Conservation (phyloP, 2,797 vertebrate genomes). For the Siniperca undulata region DNA sequence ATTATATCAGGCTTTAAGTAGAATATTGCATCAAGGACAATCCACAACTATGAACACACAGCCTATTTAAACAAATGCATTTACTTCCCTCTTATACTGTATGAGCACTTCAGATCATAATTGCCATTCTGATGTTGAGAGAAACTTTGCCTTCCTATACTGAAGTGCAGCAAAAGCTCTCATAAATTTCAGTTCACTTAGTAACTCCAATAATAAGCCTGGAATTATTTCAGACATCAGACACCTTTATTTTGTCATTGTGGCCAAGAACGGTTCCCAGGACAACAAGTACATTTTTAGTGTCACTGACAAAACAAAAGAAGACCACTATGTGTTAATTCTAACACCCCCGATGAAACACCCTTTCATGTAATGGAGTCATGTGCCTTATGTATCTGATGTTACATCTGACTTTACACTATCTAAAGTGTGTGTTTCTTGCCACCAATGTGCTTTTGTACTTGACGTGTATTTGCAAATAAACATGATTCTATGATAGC, state of each 20-base stretch:
- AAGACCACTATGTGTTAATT: background rate
- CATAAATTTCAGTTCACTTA: background rate
- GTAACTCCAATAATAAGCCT: slow-evolving; percentile 11
- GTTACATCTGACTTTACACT: background rate
- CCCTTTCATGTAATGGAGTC: background rate
- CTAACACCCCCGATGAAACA: background rate
- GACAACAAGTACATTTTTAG: slow-evolving; percentile 12
- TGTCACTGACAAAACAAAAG: background rate
- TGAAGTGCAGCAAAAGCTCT: background rate
- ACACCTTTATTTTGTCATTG: background rate
- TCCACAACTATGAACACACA: background rate
- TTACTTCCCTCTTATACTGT: background rate
- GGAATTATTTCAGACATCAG: background rate
- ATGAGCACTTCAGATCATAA: background rate
- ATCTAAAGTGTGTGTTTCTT: background rate
- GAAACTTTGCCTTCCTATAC: background rate
- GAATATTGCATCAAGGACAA: slow-evolving; percentile 22
- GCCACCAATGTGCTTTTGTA: background rate
- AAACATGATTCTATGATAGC: background rate
- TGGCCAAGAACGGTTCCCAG: slow-evolving; percentile 2
- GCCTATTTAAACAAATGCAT: background rate
- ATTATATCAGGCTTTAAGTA: background rate
- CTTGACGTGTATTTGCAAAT: background rate
- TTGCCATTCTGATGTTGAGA: background rate
- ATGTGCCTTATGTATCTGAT: too few relatives aligned